Base-by-base conservation (phyloP, 2,888 invertebrate genomes). In the Ephialtes manifestator region DNA sequence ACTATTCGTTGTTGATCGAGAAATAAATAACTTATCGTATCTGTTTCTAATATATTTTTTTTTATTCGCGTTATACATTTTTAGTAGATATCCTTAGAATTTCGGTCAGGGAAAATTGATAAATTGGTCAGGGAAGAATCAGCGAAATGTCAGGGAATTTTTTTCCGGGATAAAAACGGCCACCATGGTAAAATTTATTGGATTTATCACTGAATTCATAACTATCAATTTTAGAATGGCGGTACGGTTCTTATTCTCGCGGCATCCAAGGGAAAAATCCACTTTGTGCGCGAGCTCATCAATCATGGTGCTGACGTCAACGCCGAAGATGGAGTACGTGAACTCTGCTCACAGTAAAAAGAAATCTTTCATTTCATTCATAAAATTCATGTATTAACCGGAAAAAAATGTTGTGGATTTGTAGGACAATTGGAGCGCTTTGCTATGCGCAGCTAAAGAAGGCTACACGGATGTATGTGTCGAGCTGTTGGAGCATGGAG, bases 241-340 rank as follows among this genome's bases (percentile, higher is more conserved):
- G 97, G 97, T 85, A 99, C 99, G 70, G 97, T 98, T 75, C 97
- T 99, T 92, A 99, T 99, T 95, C 96, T 97, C 92, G 99, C 99
- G 67, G 96, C 98, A 83, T 96, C 97, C 91, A 97, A 97, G 90
- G 99, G 99, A 43, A 97, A 98, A 91, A 95, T 96, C 78, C 96
- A 96, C 63, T 97, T 99, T 94, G 98, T 97, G 71, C 96, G 97
- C 75, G 96, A 98, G 91, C 95, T 99, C 86, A 95, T 99, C 88
- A 96, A 97, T 78, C 97, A 98, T 93, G 98, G 98, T 83, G 99
- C 99, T 46, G 99, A 99, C 95, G 97, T 98, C 20, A 97, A 98
- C 94, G 97, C 97, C 15, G 97, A 98, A 91, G 99, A 99, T 94
- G 96, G 96, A 91, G 96, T 95, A 90, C 93, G 94, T 92, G 83